phyloP scores from a whole-genome alignment of 2,113 vertebrate genomes.

The Rhineura floridana region DNA sequence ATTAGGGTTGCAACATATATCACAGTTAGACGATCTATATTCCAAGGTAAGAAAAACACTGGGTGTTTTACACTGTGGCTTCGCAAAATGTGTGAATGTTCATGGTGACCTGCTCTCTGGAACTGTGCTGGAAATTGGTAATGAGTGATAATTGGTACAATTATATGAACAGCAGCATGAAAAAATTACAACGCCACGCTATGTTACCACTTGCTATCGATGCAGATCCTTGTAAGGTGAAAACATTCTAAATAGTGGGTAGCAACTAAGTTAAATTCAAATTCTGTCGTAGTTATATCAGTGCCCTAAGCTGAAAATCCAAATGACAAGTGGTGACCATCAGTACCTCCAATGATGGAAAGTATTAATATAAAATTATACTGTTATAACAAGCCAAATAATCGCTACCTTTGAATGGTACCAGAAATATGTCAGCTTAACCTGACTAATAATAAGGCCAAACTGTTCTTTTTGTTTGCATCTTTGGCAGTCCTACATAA shows the following conservation, averaged over 20 bases:
- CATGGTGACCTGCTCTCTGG: not conserved
- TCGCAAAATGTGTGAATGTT: not conserved
- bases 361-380: not conserved
- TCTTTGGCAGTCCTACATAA: not conserved
- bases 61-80: not conserved
- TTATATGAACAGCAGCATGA: not conserved
- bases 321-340: not conserved
- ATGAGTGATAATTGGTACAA: conserved; percentile 4
- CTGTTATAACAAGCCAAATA: not conserved
- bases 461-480: not conserved
- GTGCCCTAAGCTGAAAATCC: not conserved
- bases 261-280: not conserved
- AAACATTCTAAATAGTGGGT: not conserved
- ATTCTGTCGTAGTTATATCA: not conserved
- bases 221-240: not conserved
- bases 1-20: not conserved
- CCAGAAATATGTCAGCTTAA: not conserved
- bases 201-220: not conserved
- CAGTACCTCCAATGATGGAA: not conserved
- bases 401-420: not conserved
- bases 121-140: not conserved
- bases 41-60: not conserved
- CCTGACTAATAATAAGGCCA: not conserved
- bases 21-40: not conserved
- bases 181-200: not conserved